Evolutionary conservation across 2,888 invertebrate species (phyloP).

Genomic region (Eilema caniola): DNA sequence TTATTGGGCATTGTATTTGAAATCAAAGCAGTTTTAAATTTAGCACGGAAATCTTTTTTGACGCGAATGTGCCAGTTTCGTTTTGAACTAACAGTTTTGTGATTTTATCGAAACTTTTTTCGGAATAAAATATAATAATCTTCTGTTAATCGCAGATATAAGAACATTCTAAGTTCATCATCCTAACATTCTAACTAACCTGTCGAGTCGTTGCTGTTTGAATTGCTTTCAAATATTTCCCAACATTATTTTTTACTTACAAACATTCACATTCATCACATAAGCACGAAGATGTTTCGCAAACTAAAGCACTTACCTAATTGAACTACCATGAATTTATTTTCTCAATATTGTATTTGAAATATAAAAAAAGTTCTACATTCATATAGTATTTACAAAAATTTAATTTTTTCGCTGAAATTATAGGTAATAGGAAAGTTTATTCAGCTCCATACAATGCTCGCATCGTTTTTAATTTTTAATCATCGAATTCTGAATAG

Average conservation of each 20-base stretch:
- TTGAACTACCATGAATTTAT: no score
- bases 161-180: no score
- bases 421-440: not conserved
- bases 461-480: not conserved
- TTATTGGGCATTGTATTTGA: slow-evolving; percentile 47
- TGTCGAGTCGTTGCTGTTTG: not conserved
- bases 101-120: not conserved
- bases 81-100: not conserved
- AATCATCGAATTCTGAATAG: not conserved
- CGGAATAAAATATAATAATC: not conserved
- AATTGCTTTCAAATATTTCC: not conserved
- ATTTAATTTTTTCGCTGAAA: not conserved
- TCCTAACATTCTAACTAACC: not conserved
- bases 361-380: no score
- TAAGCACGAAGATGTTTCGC: not conserved
- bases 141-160: no score
- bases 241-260: no score
- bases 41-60: not conserved
- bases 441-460: not conserved
- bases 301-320: no score
- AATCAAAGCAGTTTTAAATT: slow-evolving; percentile 18
- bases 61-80: not conserved
- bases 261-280: not conserved
- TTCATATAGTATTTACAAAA: not conserved
- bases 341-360: no score